Evolutionary conservation across 2,113 vertebrate species (phyloP), one percentile per base, ranked within the genome.

Genomic region (Herpailurus yagouaroundi): DNA sequence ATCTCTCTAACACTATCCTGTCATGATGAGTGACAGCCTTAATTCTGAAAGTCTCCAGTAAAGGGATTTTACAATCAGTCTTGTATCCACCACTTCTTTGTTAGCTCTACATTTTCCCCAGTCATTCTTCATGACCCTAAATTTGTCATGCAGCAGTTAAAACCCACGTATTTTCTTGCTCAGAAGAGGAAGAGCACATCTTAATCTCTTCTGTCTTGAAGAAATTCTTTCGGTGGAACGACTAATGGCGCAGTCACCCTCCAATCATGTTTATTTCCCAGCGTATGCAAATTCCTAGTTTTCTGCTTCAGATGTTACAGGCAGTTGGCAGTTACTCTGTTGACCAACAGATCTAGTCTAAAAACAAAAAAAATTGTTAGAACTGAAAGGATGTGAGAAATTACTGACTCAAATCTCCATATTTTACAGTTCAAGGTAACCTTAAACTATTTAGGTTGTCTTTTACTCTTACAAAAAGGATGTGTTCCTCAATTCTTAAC

Each of bases 401-500:
- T 50, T 69, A 74, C n/a, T 91, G 63, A 74, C 45, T 91, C 60
- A 60, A 84, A 87, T 31, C 38, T 92, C 77, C 52, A 14, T 36
- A 50, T 76, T 93, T 93, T 80, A 80, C 36, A 91, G 74, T 64
- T 55, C 64, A 92, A 68, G 64, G 76, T 74, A 63, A 5, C 38
- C 68, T 76, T 95, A 48, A 55, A 38, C 15, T 97, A 33, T 89
- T 92, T 55, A 88, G 73, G 25, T 95, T 93, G 45, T 45, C 45
- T 45, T 45, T 45, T 9, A 45, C 55, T 84, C 76, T 84, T 48
- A 73, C 57, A 45, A 69, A 91, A 74, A 95, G 7, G 41, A 81
- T 45, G 13, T 74, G 19, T n/a, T 84, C 31, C 95, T 85, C 71
- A 89, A 38, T 76, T 92, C 57, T 84, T 85, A 81, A 38, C 36